Base-by-base conservation (phyloP, 1,140 invertebrate species). In the Sitobion miscanthi region DNA sequence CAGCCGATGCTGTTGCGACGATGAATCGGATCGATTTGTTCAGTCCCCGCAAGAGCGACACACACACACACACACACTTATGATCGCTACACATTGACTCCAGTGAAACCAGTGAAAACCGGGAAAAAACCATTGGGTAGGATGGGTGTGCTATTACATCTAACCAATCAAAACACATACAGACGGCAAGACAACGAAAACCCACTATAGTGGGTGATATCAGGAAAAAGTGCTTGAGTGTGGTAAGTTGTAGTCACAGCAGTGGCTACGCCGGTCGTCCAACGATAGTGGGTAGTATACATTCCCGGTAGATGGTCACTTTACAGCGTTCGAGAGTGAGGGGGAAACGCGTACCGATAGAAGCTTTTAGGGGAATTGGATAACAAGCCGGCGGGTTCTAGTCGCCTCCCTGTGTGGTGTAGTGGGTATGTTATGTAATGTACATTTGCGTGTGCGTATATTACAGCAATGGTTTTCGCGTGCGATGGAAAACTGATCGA, bases 321-420 rank as follows among this genome's bases (percentile, higher is more conserved):
- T 77, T n/a, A 77, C 14, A 77, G n/a, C n/a, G 4, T 77, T 5
- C n/a, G 1, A n/a, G 4, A n/a, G 62, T 11, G 4, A 20, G 30
- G 5, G 14, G 4, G 14, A n/a, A 69, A n/a, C 62, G 62, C 62
- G 62, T 17, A 30, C 62, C 62, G 4, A 9, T 49, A 21, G 47
- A 90, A 25, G 88, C 52, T 90, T 90, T 90, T 90, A 90, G 35
- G 17, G 52, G 17, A 90, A 90, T 90, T 90, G 54, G 38, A n/a
- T 42, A 90, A 57, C 25, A 38, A 62, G 52, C 21, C 35, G 7
- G 52, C 14, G n/a, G 9, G 38, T 90, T 62, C 35, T 57, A 25
- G 25, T 62, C 35, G 9, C 38, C 23, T 52, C 21, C 52, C n/a
- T 25, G 1, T 38, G 23, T 54, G 20, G 20, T 54, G 21, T 17